A percentile compares a stretch with the other conserved stretches of the same genome.
phyloP scores from a whole-genome alignment of 2,113 vertebrate species.

The Macheiramphus alcinus region DNA sequence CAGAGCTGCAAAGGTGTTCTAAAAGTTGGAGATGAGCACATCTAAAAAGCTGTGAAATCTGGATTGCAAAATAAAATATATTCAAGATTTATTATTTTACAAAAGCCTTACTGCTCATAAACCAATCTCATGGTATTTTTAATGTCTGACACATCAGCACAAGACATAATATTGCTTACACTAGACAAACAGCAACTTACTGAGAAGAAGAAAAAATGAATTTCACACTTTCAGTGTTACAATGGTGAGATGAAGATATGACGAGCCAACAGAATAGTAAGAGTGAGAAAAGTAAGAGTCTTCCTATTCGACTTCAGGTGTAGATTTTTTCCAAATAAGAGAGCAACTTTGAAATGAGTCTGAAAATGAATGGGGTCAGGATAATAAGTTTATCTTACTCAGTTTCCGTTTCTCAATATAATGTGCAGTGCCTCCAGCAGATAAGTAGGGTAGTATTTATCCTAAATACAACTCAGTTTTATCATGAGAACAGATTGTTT shows the following conservation, averaged over 20 bases:
- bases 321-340: background rate
- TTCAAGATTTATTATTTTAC: background rate
- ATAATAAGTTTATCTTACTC: background rate
- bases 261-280: background rate
- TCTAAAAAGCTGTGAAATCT: background rate
- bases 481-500: slow-evolving; percentile 29
- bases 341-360: background rate
- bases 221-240: background rate
- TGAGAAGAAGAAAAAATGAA: background rate
- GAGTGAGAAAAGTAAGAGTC: background rate
- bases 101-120: background rate
- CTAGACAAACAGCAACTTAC: background rate
- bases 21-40: background rate
- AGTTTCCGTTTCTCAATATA: background rate
- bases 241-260: background rate
- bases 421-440: background rate
- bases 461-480: slow-evolving; percentile 9
- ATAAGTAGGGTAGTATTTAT: slow-evolving; percentile 15
- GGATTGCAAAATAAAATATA: background rate
- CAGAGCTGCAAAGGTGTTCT: background rate
- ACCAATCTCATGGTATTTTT: background rate
- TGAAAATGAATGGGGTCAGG: background rate
- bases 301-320: background rate
- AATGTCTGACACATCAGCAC: background rate
- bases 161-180: background rate